Base-by-base conservation (phyloP, 2,797 vertebrate genomes). In the Ctenosaura bakeri region DNA sequence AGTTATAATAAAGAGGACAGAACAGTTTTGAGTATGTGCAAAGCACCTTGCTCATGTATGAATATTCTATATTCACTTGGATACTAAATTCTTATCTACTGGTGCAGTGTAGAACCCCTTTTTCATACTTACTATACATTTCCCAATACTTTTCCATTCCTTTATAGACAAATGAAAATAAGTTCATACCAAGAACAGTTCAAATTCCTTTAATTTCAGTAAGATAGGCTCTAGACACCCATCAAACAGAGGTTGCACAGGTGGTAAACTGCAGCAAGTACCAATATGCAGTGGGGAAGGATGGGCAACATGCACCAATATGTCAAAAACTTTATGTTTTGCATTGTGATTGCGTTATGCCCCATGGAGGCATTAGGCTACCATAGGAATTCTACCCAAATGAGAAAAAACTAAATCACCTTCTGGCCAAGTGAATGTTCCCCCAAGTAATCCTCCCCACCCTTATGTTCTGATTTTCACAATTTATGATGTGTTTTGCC, bases 401-500 rank as follows among this genome's bases (percentile, higher is more conserved):
- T 78, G 88, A 87, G 92, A 66, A 87, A 86, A 35, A 35, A 46
- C 35, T 90, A 76, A 83, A 92, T 85, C 86, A 93, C 26, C 82
- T 26, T 94, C 87, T 78, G 87, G 89, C 85, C 88, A 89, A 92
- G 89, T 90, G 38, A 29, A 93, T 93, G 81, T 85, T 94, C 95
- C 83, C 92, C 90, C 95, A 92, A 94, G 93, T 56, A 93, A 95
- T 93, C 92, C 77, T 1, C 95, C 93, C 93, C 81, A 1, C 16
- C 89, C 52, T 73, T 94, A 94, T 79, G 87, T 96, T 52, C 56
- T 77, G 71, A 83, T 95, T 82, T 95, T 90, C 12, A 94, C 29
- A 94, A 96, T 93, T 76, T 93, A 90, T 94, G 29, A 59, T 91
- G 69, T 89, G 18, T 87, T 96, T 76, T 91, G 35, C 87, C 86